Evolutionary conservation across 2,888 invertebrate genomes (phyloP).

Genomic region (Sminthurides aquaticus): DNA sequence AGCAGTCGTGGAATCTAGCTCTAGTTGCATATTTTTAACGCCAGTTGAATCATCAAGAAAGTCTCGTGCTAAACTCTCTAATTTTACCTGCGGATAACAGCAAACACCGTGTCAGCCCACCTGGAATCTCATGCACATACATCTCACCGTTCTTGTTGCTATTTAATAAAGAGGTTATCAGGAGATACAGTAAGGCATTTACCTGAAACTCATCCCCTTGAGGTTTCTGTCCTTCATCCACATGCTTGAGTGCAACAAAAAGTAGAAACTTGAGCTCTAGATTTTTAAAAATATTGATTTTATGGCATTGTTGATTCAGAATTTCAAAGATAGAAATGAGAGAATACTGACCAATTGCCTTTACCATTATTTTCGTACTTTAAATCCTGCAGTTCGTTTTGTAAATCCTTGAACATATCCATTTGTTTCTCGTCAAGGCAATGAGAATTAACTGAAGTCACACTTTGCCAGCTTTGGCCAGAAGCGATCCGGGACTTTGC

Average conservation of each 20-base stretch:
- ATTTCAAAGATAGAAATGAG: too few relatives aligned
- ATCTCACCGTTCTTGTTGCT: too few relatives aligned
- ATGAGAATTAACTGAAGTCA: background rate
- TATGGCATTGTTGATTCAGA: too few relatives aligned
- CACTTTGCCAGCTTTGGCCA: background rate
- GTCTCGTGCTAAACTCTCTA: slow-evolving; percentile 15
- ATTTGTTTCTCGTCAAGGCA: slow-evolving; percentile 7
- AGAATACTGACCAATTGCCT: too few relatives aligned
- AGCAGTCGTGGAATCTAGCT: slow-evolving; percentile 30
- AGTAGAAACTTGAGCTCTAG: slow-evolving; percentile 35
- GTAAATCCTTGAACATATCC: slow-evolving; percentile 6
- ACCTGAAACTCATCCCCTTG: slow-evolving; percentile 14
- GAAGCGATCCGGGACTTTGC: background rate
- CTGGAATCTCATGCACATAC: background rate
- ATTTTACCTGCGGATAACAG: background rate
- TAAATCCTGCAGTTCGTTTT: slow-evolving; percentile 16
- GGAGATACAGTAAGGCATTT: background rate
- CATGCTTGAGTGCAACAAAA: slow-evolving; percentile 26
- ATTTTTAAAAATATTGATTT: too few relatives aligned
- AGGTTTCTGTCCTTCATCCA: background rate
- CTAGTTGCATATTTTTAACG: slow-evolving; percentile 25
- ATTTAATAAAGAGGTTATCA: background rate
- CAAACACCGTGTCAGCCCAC: too few relatives aligned
- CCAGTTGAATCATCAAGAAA: slow-evolving; percentile 11
- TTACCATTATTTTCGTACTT: slow-evolving; percentile 20